Evolutionary conservation across 1,140 invertebrate genomes (phyloP).

Genomic region (Monomorium pharaonis): DNA sequence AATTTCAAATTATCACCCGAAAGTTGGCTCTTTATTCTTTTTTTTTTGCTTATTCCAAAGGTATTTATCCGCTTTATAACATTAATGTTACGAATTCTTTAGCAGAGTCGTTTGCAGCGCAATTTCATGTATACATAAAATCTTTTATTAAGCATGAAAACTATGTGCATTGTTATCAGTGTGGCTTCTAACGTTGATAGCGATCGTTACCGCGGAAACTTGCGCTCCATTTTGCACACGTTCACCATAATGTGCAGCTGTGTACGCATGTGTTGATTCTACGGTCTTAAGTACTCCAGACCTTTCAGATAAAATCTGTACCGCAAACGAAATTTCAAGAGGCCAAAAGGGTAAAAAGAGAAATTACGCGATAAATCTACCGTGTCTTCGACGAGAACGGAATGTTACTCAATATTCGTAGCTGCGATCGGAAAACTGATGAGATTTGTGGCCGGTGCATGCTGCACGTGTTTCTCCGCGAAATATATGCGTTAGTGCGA

Average conservation of each 20-base stretch:
- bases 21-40: background rate
- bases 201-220: background rate
- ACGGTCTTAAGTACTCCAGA: background rate
- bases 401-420: slow-evolving; percentile 15
- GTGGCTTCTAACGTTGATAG: background rate
- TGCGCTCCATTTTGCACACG: background rate
- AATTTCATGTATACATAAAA: background rate
- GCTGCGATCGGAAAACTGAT: slow-evolving; percentile 5
- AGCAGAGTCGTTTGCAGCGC: background rate
- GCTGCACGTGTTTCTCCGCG: background rate
- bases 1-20: background rate
- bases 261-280: slow-evolving; percentile 6
- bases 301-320: background rate
- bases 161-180: background rate
- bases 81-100: background rate
- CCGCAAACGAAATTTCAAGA: background rate
- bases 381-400: background rate
- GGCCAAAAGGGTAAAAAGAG: background rate
- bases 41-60: background rate
- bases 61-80: background rate
- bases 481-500: background rate
- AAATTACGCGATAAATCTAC: slow-evolving; percentile 1
- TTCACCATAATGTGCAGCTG: background rate
- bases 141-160: background rate
- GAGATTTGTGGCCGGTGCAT: background rate